These are phyloP conservation scores for Tenthredo distinguenda DNA, from an alignment of 2,888 invertebrate species.

Conservation along the genomic window DNA sequence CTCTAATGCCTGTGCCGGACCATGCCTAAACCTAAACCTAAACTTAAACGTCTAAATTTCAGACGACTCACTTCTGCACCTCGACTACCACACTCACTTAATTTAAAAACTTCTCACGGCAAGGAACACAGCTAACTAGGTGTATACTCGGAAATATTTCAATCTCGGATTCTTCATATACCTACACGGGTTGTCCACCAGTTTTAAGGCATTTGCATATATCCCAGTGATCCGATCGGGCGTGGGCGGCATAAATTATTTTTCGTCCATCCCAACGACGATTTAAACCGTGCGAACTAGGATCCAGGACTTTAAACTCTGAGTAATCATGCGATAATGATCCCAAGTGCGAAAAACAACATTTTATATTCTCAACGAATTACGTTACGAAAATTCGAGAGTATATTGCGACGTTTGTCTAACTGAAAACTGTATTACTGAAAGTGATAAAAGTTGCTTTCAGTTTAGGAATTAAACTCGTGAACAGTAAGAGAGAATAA, in stretches of 20 bases:
- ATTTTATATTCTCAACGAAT: not conserved
- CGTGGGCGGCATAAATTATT: slow-evolving; percentile 19
- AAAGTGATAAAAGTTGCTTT: too few species aligned
- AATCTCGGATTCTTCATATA: slow-evolving; percentile 1
- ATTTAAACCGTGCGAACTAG: slow-evolving; percentile 14
- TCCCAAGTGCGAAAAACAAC: not conserved
- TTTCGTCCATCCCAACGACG: not conserved
- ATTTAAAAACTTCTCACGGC: slow-evolving; percentile 10
- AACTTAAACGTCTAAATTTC: not conserved
- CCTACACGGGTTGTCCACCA: not conserved
- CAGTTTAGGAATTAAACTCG: too few species aligned
- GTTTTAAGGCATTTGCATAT: not conserved
- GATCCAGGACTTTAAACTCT: not conserved
- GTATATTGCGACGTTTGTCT: too few species aligned
- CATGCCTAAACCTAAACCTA: not conserved
- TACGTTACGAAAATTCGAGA: not conserved
- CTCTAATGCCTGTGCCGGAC: slow-evolving; percentile 16
- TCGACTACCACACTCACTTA: not conserved
- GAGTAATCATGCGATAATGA: not conserved
- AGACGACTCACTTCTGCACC: not conserved
- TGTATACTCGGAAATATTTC: not conserved
- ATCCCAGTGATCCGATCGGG: not conserved
- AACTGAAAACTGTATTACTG: too few species aligned
- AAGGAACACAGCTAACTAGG: not conserved
- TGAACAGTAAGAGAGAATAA: too few species aligned